These are phyloP conservation scores for Chaunax sp. DNA, from an alignment of 2,797 vertebrate genomes.

Conservation along the genomic window DNA sequence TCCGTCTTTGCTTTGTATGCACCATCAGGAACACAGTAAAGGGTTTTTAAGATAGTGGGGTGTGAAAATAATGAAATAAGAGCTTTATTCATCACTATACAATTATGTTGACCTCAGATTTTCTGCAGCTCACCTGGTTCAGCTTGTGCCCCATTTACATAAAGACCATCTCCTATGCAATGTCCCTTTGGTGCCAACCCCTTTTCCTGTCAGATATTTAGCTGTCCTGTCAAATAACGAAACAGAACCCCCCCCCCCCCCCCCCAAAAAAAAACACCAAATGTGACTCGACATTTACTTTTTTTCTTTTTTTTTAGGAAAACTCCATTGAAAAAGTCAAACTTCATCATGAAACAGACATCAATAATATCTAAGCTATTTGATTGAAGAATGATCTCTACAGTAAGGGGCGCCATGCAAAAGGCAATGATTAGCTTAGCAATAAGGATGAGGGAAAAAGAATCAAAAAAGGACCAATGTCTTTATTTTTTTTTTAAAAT, in stretches of 20 bases:
- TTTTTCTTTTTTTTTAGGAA: background rate
- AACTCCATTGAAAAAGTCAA: background rate
- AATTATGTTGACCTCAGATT: background rate
- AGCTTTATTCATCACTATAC: background rate
- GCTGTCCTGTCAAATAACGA: background rate
- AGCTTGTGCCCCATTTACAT: background rate
- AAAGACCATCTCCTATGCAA: background rate
- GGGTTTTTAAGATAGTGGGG: background rate
- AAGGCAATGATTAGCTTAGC: slow-evolving; percentile 35
- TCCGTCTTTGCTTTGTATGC: slow-evolving; percentile 11
- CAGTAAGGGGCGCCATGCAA: slow-evolving; percentile 2
- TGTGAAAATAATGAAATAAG: background rate
- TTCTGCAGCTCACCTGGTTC: background rate
- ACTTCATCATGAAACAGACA: slow-evolving; percentile 2
- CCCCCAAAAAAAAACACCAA: no score
- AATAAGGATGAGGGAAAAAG: slow-evolving; percentile 24
- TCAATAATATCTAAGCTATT: slow-evolving; percentile 8
- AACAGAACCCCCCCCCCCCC: no score
- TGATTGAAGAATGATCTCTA: slow-evolving; percentile 42
- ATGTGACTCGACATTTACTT: no score
- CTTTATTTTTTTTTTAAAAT: slow-evolving; percentile 50
- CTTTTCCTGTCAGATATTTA: no score
- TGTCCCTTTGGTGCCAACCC: background rate
- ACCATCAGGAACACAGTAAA: background rate
- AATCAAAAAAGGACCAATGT: slow-evolving; percentile 42